Evolutionary conservation across 2,888 invertebrate species (phyloP).

Genomic region (Beris morrisii): DNA sequence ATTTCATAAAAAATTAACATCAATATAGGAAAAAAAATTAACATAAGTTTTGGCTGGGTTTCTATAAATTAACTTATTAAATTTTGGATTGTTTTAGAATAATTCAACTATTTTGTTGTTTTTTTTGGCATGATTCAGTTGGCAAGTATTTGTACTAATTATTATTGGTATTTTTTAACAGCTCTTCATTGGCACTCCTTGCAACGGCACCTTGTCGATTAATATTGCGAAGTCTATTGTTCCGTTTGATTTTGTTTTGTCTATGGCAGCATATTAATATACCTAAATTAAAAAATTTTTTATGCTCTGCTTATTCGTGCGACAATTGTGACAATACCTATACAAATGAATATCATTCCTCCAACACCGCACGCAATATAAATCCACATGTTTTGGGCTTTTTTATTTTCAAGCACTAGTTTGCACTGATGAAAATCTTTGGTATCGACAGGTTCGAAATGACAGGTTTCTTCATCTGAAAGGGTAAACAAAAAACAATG

Average conservation of each 20-base stretch:
- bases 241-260: no score
- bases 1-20: background rate
- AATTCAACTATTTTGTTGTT: background rate
- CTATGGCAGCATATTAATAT: no score
- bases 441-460: conserved; percentile 8
- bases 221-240: background rate
- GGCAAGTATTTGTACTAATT: background rate
- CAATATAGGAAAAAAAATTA: background rate
- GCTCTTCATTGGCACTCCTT: conserved; percentile 3
- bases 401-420: conserved; percentile 7
- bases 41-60: background rate
- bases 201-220: background rate
- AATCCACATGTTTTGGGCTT: conserved; percentile 17
- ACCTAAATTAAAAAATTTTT: background rate
- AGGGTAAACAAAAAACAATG: background rate
- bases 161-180: conserved; percentile 18
- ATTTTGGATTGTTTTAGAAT: no score
- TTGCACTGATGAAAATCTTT: conserved; percentile 24
- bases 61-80: background rate
- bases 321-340: background rate
- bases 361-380: conserved; percentile 16
- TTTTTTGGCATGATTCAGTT: background rate
- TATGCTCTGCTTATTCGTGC: background rate
- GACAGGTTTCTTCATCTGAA: conserved; percentile 13
- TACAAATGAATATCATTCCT: background rate